Evolutionary conservation across 1,140 invertebrate genomes (phyloP).

Genomic region (Steinernema khuongi): DNA sequence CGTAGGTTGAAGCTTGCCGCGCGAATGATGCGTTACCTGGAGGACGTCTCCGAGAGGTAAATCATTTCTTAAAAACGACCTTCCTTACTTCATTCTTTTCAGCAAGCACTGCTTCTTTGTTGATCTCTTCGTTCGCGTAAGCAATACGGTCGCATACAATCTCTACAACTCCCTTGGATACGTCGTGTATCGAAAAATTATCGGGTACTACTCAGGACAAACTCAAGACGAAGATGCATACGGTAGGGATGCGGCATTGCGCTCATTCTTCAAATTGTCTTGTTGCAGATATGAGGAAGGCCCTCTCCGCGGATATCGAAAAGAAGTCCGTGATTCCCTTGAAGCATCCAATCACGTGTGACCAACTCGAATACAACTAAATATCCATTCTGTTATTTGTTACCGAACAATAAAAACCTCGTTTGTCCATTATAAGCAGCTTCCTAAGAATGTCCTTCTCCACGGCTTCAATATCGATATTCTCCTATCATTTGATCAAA

Average conservation of each 20-base stretch:
- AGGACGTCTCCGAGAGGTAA: constrained; percentile 91
- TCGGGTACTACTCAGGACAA: constrained; percentile 95
- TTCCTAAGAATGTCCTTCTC: too few species aligned
- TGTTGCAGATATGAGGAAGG: constrained; percentile 89
- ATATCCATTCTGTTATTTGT: background rate
- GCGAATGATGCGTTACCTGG: constrained; percentile 86
- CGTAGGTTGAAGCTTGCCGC: constrained; percentile 82
- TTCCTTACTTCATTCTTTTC: constrained; percentile 56
- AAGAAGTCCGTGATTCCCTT: constrained; percentile 89
- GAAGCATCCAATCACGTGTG: constrained; percentile 82
- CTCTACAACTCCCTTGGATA: constrained; percentile 95
- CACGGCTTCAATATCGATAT: too few species aligned
- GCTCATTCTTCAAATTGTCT: background rate
- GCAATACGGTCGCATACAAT: constrained; percentile 82
- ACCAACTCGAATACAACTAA: constrained; percentile 74
- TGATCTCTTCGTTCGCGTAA: constrained; percentile 95
- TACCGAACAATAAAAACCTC: too few species aligned
- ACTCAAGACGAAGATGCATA: constrained; percentile 94
- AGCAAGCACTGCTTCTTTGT: constrained; percentile 94
- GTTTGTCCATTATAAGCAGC: too few species aligned
- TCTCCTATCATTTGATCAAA: too few species aligned
- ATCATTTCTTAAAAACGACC: background rate
- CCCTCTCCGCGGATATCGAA: constrained; percentile 80
- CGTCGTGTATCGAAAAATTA: constrained; percentile 85
- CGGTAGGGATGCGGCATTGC: constrained; percentile 66